These are phyloP conservation scores for Sitobion miscanthi DNA, from an alignment of 1,140 invertebrate genomes.

Conservation along the genomic window DNA sequence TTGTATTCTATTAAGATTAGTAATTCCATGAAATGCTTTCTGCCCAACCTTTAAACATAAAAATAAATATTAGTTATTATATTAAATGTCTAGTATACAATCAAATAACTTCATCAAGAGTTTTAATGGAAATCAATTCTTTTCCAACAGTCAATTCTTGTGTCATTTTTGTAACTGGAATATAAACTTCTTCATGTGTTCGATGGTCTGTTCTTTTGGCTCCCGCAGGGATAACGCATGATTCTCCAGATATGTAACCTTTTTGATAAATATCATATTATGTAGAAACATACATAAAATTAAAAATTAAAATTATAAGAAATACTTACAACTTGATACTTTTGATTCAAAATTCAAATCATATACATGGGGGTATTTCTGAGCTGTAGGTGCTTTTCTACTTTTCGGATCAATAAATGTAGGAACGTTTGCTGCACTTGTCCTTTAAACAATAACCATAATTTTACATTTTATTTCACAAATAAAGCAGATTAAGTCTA, in stretches of 20 bases:
- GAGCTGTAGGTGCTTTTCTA: conserved; percentile 15
- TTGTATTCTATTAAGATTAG: conserved; percentile 91
- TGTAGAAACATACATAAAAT: conserved; percentile 38
- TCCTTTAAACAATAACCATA: neutral
- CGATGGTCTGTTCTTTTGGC: conserved; percentile 74
- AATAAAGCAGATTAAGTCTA: neutral
- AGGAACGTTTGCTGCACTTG: conserved; percentile 35
- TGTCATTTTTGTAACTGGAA: conserved; percentile 77
- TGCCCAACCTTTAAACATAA: conserved; percentile 71
- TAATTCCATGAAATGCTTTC: conserved; percentile 85
- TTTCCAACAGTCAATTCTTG: conserved; percentile 71
- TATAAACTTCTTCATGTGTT: conserved; percentile 85
- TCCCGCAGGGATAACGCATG: conserved; percentile 81
- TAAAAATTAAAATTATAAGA: conserved; percentile 20
- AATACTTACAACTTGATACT: conserved; percentile 68
- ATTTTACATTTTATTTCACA: conserved; percentile 58
- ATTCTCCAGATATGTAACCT: conserved; percentile 81
- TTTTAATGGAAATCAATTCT: conserved; percentile 72
- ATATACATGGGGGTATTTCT: conserved; percentile 81
- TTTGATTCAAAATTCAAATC: conserved; percentile 76
- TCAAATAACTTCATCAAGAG: conserved; percentile 77
- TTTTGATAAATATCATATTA: conserved; percentile 60
- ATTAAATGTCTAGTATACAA: conserved; percentile 52
- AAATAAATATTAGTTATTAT: conserved; percentile 54
- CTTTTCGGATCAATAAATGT: conserved; percentile 43